Conservation (phyloP, 2,113 vertebrate species). For the Melanostigma gelatinosum region DNA sequence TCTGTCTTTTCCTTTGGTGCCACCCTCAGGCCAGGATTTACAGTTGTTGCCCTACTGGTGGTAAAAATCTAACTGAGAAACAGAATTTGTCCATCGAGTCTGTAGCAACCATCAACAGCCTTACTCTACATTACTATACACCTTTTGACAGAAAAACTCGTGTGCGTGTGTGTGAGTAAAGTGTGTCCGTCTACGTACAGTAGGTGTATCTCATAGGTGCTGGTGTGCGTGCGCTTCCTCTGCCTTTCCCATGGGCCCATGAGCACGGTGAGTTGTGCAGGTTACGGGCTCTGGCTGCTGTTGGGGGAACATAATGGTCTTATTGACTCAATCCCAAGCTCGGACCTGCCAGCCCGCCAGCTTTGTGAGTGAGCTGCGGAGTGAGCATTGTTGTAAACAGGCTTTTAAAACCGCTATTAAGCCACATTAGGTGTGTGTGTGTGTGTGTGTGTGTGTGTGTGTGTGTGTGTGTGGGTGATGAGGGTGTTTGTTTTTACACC, state of each 20-base stretch:
- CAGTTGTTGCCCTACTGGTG: neutral
- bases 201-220: neutral
- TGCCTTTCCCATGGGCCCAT: constrained; percentile 41
- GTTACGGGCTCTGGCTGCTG: constrained; percentile 71
- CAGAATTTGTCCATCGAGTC: neutral
- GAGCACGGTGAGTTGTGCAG: constrained; percentile 48
- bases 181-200: neutral
- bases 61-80: neutral
- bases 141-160: constrained; percentile 1
- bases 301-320: constrained; percentile 68
- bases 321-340: constrained; percentile 71
- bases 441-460: constrained; percentile 11
- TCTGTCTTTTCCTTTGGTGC: constrained; percentile 6
- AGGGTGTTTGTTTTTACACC: constrained; percentile 64
- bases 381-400: constrained; percentile 75
- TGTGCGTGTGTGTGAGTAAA: neutral
- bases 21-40: constrained; percentile 7
- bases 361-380: constrained; percentile 69
- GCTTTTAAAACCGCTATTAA: constrained; percentile 74
- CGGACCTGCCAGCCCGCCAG: constrained; percentile 66
- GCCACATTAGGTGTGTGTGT: constrained; percentile 49
- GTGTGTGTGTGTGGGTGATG: constrained; percentile 16
- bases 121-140: neutral
- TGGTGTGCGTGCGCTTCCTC: constrained; percentile 8
- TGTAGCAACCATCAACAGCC: neutral